phyloP scores from a whole-genome alignment of 2,797 vertebrate genomes.

The Intellagama lesueurii region DNA sequence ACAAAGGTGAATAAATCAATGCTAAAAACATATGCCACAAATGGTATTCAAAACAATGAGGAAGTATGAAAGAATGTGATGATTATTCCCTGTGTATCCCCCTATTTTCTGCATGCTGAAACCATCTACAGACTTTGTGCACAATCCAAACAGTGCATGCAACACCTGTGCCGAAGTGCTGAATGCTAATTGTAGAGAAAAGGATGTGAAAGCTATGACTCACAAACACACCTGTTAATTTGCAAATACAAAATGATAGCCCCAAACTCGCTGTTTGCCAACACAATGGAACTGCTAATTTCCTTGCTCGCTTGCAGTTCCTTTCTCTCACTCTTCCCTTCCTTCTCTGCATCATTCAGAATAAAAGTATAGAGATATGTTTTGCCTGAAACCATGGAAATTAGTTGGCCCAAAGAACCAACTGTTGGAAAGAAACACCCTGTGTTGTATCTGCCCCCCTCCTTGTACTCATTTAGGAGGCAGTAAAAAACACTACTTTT shows the following conservation, averaged over 20 bases:
- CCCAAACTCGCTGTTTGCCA: fast-evolving
- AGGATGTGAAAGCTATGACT: not conserved
- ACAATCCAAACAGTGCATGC: constrained; percentile 13
- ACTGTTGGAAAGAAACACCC: too few species aligned
- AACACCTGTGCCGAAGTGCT: not conserved
- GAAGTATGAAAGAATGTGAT: not conserved
- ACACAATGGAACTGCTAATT: not conserved
- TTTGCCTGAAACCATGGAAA: not conserved
- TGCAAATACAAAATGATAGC: constrained; percentile 5
- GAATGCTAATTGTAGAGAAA: not conserved
- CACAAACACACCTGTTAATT: not conserved
- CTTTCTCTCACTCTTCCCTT: not conserved
- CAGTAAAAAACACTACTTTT: too few species aligned
- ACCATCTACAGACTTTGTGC: not conserved
- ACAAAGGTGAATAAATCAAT: too few species aligned
- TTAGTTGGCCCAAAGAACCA: not conserved
- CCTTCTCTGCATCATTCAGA: fast-evolving
- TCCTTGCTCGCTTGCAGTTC: not conserved
- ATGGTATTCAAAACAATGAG: constrained; percentile 2
- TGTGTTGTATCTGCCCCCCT: not conserved
- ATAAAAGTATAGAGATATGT: fast-evolving
- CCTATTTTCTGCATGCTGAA: constrained; percentile 11
- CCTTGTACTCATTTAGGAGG: too few species aligned
- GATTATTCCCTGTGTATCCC: too few species aligned
- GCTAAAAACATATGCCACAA: not conserved